Conservation (phyloP, 2,888 invertebrate species). For the Fragum whitleyi region DNA sequence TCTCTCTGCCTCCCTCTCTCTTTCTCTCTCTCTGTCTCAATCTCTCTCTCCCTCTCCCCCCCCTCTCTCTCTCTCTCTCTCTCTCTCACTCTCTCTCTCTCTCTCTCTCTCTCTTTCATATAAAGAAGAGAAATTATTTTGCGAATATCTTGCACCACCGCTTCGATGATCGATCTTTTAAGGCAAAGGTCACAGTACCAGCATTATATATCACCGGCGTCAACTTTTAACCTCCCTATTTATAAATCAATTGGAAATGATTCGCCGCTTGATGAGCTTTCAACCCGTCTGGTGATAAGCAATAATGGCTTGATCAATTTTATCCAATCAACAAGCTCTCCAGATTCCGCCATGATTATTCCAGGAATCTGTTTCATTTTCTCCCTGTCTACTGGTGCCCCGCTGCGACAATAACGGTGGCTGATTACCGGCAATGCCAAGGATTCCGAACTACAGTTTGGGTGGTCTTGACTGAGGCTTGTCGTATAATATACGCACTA, state of each 20-base stretch:
- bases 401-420: slow-evolving; percentile 35
- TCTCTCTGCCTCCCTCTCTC: no score
- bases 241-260: slow-evolving; percentile 60
- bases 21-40: no score
- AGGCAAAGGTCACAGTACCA: slow-evolving; percentile 44
- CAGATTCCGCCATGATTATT: slow-evolving; percentile 28
- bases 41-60: no score
- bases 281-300: slow-evolving; percentile 50
- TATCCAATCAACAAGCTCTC: slow-evolving; percentile 34
- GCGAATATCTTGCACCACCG: no score
- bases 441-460: slow-evolving; percentile 30
- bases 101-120: no score
- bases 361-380: slow-evolving; percentile 26
- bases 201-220: slow-evolving; percentile 56
- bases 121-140: no score
- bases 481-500: no score
- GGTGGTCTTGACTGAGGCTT: slow-evolving; percentile 45
- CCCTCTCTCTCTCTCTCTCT: no score
- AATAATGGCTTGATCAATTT: slow-evolving; percentile 49
- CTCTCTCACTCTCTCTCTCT: no score
- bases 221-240: slow-evolving; percentile 58
- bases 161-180: neutral
- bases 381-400: slow-evolving; percentile 26
- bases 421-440: slow-evolving; percentile 32
- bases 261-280: slow-evolving; percentile 28